Evolutionary conservation across 1,140 invertebrate species (phyloP).

Genomic region (Triops cancriformis): DNA sequence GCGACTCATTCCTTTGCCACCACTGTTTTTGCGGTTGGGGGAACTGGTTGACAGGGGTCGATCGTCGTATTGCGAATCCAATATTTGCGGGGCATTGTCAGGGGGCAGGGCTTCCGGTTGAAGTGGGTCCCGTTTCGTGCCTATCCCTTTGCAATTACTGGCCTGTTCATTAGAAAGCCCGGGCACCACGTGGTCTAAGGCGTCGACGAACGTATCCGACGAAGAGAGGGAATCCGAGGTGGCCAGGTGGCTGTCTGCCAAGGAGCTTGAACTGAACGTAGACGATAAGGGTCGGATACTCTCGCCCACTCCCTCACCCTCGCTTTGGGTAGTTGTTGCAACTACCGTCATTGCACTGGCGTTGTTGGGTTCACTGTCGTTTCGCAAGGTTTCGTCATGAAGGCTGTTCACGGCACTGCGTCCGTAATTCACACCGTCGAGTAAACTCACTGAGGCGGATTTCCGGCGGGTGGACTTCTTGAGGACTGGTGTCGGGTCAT

Average conservation of each 20-base stretch:
- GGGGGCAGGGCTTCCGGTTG: neutral
- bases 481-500: neutral
- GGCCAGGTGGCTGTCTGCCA: slow-evolving; percentile 21
- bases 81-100: neutral
- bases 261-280: neutral
- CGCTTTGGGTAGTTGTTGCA: neutral
- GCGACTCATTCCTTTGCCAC: slow-evolving; percentile 16
- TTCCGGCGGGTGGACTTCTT: neutral
- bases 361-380: neutral
- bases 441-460: neutral
- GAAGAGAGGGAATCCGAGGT: neutral
- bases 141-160: neutral
- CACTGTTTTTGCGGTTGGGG: neutral
- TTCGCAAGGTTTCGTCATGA: neutral
- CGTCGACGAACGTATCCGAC: slow-evolving; percentile 15
- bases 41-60: neutral
- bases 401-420: neutral
- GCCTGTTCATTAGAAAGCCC: neutral
- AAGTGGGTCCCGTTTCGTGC: neutral
- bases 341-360: neutral
- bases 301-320: neutral
- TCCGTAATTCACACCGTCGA: neutral
- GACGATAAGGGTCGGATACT: neutral
- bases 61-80: neutral
- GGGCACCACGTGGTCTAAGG: slow-evolving; percentile 2